These are phyloP conservation scores for Neuroscelio doddi DNA, from an alignment of 2,888 invertebrate species.

Conservation along the genomic window DNA sequence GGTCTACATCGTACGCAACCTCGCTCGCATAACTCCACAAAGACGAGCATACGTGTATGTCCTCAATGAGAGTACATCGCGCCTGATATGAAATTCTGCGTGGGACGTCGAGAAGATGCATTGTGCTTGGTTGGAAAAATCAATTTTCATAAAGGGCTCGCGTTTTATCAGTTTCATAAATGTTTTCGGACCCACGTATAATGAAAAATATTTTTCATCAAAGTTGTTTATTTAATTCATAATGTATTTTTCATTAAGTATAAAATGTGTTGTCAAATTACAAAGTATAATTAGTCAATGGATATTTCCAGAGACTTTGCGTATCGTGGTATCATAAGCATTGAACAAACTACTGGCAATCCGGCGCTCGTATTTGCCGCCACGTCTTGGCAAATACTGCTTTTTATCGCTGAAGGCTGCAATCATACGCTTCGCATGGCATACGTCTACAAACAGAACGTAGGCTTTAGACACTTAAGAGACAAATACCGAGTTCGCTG, in stretches of 20 bases:
- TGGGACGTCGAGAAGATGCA: slow-evolving; percentile 36
- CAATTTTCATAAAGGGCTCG: background rate
- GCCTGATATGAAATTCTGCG: slow-evolving; percentile 31
- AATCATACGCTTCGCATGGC: slow-evolving; percentile 11
- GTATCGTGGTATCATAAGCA: no score
- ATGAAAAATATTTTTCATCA: background rate
- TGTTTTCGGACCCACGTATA: background rate
- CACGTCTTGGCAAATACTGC: slow-evolving; percentile 5
- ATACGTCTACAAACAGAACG: slow-evolving; percentile 4
- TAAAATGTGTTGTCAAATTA: no score
- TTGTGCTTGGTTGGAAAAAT: no score
- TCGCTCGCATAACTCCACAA: slow-evolving; percentile 58
- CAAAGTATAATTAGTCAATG: no score
- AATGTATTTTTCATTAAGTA: no score
- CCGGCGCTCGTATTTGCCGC: slow-evolving; percentile 1
- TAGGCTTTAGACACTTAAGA: slow-evolving; percentile 26
- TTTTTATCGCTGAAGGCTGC: slow-evolving; percentile 6
- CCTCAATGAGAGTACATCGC: slow-evolving; percentile 2
- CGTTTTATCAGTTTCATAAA: background rate
- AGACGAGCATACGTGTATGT: slow-evolving; percentile 42
- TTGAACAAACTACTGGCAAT: background rate
- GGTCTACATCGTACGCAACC: slow-evolving; percentile 58
- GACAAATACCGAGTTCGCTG: slow-evolving; percentile 25
- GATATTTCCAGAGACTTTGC: no score
- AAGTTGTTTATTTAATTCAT: background rate